A percentile compares a stretch with the other conserved stretches of the same genome.
phyloP scores from a whole-genome alignment of 1,140 invertebrate species.

The Drosophila prosaltans region DNA sequence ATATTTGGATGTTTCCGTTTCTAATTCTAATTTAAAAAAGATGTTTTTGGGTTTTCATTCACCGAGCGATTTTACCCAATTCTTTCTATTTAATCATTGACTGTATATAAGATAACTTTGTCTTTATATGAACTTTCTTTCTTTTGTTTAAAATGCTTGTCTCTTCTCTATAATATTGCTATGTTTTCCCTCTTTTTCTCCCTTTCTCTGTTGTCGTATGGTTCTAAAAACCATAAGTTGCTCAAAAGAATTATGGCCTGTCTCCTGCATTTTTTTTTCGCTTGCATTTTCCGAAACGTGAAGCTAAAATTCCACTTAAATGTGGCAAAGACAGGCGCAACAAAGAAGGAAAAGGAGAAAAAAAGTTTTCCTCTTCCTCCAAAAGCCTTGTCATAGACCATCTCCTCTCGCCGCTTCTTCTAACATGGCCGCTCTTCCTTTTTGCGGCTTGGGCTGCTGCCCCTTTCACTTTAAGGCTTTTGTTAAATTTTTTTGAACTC shows the following conservation, averaged over 20 bases:
- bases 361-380: background rate
- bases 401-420: constrained; percentile 17
- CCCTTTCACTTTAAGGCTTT: constrained; percentile 25
- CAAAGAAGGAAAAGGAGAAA: background rate
- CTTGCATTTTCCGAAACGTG: constrained; percentile 11
- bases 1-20: too few species aligned
- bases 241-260: constrained; percentile 47
- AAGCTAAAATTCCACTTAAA: constrained; percentile 36
- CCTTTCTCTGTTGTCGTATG: background rate
- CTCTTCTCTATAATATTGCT: background rate
- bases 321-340: constrained; percentile 13
- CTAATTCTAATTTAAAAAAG: too few species aligned
- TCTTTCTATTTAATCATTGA: too few species aligned
- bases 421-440: constrained; percentile 2
- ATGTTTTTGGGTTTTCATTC: too few species aligned
- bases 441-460: background rate
- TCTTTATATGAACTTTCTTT: too few species aligned
- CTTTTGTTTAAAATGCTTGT: too few species aligned
- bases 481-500: constrained; percentile 50
- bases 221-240: constrained; percentile 18
- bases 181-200: background rate
- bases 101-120: too few species aligned
- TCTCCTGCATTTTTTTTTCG: constrained; percentile 24
- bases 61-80: too few species aligned
- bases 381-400: constrained; percentile 42